These are phyloP conservation scores for Villa cingulata DNA, from an alignment of 2,888 invertebrate genomes.

Conservation along the genomic window DNA sequence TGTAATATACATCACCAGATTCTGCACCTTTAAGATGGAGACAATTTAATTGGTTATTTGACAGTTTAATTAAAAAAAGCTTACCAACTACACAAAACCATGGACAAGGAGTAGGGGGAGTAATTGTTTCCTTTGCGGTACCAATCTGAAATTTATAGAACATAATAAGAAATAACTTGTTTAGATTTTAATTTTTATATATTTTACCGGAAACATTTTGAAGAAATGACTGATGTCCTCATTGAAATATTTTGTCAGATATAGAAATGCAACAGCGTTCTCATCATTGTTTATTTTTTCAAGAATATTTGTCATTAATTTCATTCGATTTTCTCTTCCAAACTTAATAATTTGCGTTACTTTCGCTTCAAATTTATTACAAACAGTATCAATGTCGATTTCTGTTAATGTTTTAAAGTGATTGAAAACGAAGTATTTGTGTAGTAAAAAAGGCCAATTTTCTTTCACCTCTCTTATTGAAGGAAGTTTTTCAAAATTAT, in stretches of 20 bases:
- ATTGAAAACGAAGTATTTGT: neutral
- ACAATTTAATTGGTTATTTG: too few relatives aligned
- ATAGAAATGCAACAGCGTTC: neutral
- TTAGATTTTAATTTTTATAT: neutral
- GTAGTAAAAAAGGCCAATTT: neutral
- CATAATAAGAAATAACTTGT: too few relatives aligned
- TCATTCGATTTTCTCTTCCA: neutral
- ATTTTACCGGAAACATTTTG: neutral
- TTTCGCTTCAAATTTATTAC: neutral
- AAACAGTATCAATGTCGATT: neutral
- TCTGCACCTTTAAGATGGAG: too few relatives aligned
- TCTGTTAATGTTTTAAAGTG: neutral
- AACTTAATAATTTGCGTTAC: neutral
- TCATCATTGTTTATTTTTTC: neutral
- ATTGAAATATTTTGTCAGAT: neutral
- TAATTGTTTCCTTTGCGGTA: too few relatives aligned
- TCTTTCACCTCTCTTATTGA: neutral
- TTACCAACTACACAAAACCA: slow-evolving; percentile 1
- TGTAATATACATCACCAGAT: neutral
- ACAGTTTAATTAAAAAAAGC: too few relatives aligned
- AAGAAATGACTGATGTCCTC: neutral
- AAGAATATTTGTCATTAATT: neutral
- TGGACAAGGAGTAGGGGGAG: neutral
- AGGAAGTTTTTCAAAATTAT: neutral
- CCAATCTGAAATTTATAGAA: too few relatives aligned